Conservation (phyloP, 1,140 invertebrate species). For the Lasioglossum albipes region DNA sequence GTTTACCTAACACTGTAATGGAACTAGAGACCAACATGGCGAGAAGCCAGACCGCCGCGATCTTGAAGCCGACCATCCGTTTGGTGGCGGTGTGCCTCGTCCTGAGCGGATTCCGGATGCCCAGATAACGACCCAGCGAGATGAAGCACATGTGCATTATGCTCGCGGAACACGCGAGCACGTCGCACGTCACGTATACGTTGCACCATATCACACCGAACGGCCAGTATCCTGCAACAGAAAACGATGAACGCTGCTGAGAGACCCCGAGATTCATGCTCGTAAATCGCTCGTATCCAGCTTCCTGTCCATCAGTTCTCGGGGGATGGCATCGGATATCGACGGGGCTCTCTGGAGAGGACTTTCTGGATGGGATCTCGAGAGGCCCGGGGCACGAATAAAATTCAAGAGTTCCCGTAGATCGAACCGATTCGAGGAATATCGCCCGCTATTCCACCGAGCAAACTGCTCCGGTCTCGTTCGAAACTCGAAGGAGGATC, state of each 20-base stretch:
- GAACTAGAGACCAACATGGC: conserved; percentile 93
- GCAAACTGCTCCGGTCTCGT: neutral
- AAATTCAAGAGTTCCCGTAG: neutral
- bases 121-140: conserved; percentile 94
- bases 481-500: neutral
- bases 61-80: conserved; percentile 89
- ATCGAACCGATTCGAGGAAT: neutral
- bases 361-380: neutral
- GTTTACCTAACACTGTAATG: conserved; percentile 91
- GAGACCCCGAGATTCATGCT: neutral
- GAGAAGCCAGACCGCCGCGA: conserved; percentile 91
- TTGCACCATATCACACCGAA: conserved; percentile 93
- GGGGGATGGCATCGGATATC: too few relatives aligned
- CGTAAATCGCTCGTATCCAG: neutral
- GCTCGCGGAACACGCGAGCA: conserved; percentile 95
- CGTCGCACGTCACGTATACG: conserved; percentile 95
- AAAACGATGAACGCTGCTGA: neutral
- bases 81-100: conserved; percentile 89
- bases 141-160: conserved; percentile 99
- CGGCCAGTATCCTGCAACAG: conserved; percentile 92
- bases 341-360: neutral
- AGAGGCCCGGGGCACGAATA: neutral
- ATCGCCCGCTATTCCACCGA: neutral
- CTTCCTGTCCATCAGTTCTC: neutral
- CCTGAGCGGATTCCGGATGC: conserved; percentile 93